phyloP scores from a whole-genome alignment of 1,140 invertebrate species.

The Microplitis demolitor region DNA sequence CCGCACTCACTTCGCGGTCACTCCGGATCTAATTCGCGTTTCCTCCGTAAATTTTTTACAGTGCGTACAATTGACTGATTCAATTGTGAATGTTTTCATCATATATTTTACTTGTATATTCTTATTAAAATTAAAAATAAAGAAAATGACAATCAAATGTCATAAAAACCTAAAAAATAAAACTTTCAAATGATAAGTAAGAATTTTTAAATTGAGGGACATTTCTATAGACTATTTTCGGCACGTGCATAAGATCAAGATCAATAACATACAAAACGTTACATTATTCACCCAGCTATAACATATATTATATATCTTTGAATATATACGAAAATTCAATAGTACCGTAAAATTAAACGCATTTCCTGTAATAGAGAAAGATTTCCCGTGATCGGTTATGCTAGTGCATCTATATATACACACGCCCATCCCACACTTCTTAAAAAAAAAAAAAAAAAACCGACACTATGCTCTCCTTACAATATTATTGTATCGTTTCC shows the following conservation, averaged over 20 bases:
- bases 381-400: constrained; percentile 12
- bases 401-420: neutral
- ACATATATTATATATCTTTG: neutral
- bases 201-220: neutral
- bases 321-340: constrained; percentile 25
- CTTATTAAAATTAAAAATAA: too few relatives aligned
- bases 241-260: constrained; percentile 22
- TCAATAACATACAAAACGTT: constrained; percentile 5
- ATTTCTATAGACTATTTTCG: neutral
- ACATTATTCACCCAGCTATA: neutral
- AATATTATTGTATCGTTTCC: constrained; percentile 48
- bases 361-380: constrained; percentile 35
- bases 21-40: too few relatives aligned
- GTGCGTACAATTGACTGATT: too few relatives aligned
- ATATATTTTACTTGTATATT: too few relatives aligned
- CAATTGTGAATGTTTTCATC: too few relatives aligned
- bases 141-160: neutral
- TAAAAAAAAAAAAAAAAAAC: neutral
- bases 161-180: neutral
- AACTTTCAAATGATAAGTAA: too few relatives aligned
- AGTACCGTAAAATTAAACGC: constrained; percentile 37
- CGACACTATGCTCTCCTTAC: constrained; percentile 6
- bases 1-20: too few relatives aligned
- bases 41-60: too few relatives aligned
- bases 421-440: constrained; percentile 25